These are phyloP conservation scores for Plutomurus gul DNA, from an alignment of 1,140 invertebrate genomes.

Conservation along the genomic window DNA sequence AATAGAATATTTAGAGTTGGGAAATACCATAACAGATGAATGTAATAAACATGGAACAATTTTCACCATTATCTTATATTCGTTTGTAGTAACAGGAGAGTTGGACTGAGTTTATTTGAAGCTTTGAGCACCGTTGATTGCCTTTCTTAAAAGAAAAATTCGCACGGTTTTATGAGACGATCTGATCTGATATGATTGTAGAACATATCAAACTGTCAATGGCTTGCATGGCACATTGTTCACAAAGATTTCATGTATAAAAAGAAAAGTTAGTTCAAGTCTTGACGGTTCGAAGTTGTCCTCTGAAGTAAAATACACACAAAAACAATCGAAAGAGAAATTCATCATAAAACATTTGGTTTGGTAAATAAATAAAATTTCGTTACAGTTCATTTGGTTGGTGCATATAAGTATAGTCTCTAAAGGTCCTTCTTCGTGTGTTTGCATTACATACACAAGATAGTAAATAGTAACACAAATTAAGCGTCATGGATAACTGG, in stretches of 20 bases:
- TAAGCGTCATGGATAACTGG: conserved; percentile 28
- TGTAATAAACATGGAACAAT: too few species aligned
- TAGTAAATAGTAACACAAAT: background rate
- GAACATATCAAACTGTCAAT: conserved; percentile 9
- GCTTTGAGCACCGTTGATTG: background rate
- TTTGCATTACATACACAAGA: background rate
- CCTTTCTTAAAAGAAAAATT: background rate
- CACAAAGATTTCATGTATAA: background rate
- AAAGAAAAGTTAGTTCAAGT: conserved; percentile 1
- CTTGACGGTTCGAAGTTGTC: conserved; percentile 17
- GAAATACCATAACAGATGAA: too few species aligned
- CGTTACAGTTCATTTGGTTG: conserved; percentile 18
- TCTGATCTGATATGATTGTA: background rate
- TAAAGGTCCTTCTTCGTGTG: background rate
- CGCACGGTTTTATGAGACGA: background rate
- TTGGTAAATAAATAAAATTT: conserved; percentile 29
- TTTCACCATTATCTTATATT: background rate
- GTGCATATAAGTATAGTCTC: conserved; percentile 4
- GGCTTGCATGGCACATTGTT: conserved; percentile 28
- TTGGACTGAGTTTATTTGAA: background rate
- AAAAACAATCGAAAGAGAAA: background rate
- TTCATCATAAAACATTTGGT: conserved; percentile 17
- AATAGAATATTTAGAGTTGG: too few species aligned
- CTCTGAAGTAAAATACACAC: conserved; percentile 13
- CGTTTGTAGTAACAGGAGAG: background rate